Base-by-base conservation (phyloP, 2,797 vertebrate genomes). In the Benthosema pterotum region DNA sequence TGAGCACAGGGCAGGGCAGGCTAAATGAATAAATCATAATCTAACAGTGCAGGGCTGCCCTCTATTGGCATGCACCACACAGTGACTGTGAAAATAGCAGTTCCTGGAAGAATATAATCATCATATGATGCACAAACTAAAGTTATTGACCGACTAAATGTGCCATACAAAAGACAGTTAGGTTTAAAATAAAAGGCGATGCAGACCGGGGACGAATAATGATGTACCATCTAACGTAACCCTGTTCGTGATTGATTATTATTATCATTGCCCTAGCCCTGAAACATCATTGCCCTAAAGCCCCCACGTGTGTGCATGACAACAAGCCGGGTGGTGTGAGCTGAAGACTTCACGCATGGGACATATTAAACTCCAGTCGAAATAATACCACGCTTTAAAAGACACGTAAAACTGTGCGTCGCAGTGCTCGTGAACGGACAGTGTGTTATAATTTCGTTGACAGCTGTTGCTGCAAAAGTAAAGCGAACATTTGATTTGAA, bases 31-130 rank as follows among this genome's bases (percentile, higher is more conserved):
- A 19, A 51, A 16, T 65, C n/a, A 25, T 43, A 16, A 51, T 45
- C 2, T 64, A 12, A 52, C 58, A 74, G 57, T 5, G 61, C 78
- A 55, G 58, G 68, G 73, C 75, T 75, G 87, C 88, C 87, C 82
- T 82, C 88, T 90, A 32, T 87, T 78, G 88, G 83, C 66, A 49
- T 42, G 63, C 73, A 79, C 48, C 6, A 51, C 16, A 50, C 63
- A 82, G 72, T 25, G 18, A 48, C 32, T 38, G 8, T 38, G 8
- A 38, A 11, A 17, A 13, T 1, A 50, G 54, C 51, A 50, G 54
- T 48, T 3, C 14, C 25, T 49, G 52, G 57, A 5, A 66, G 18
- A 16, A 16, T 11, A 9, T 18, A 49, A 16, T 28, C 28, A 28
- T 28, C 28, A 28, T 2, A 28, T 38, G 32, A 38, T 9, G 32